phyloP scores from a whole-genome alignment of 2,888 invertebrate genomes.

The Nomada ruficornis region DNA sequence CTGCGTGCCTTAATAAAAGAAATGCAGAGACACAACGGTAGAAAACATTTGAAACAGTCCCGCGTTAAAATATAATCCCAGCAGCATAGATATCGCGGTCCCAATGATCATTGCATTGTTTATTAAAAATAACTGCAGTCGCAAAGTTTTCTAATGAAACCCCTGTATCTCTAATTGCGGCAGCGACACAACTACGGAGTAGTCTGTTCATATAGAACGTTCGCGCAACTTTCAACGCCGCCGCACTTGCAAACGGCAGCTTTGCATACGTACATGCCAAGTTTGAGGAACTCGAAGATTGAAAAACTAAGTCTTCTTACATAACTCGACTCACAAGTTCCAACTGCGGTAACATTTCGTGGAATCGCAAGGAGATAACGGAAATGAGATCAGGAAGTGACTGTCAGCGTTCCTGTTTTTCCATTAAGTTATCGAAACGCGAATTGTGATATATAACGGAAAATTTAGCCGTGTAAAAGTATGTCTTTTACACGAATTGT shows the following conservation, averaged over 20 bases:
- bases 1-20: too few relatives aligned
- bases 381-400: conserved; percentile 51
- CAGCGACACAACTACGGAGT: neutral
- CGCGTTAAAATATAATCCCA: too few relatives aligned
- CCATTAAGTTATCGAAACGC: conserved; percentile 41
- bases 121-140: conserved; percentile 46
- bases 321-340: conserved; percentile 51
- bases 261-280: conserved; percentile 54
- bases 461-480: conserved; percentile 21
- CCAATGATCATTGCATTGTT: conserved; percentile 11
- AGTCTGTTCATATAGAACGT: conserved; percentile 18
- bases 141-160: conserved; percentile 32
- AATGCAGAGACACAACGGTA: too few relatives aligned
- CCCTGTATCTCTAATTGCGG: conserved; percentile 37
- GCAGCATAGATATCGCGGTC: neutral
- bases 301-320: conserved; percentile 63
- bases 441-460: conserved; percentile 36
- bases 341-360: conserved; percentile 51
- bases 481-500: conserved; percentile 7
- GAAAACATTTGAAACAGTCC: too few relatives aligned
- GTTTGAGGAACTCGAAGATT: conserved; percentile 52
- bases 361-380: conserved; percentile 50
- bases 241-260: conserved; percentile 40
- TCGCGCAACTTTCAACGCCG: conserved; percentile 41
- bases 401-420: conserved; percentile 44